Base-by-base conservation (phyloP, 2,797 vertebrate species). In the Phataginus tricuspis region DNA sequence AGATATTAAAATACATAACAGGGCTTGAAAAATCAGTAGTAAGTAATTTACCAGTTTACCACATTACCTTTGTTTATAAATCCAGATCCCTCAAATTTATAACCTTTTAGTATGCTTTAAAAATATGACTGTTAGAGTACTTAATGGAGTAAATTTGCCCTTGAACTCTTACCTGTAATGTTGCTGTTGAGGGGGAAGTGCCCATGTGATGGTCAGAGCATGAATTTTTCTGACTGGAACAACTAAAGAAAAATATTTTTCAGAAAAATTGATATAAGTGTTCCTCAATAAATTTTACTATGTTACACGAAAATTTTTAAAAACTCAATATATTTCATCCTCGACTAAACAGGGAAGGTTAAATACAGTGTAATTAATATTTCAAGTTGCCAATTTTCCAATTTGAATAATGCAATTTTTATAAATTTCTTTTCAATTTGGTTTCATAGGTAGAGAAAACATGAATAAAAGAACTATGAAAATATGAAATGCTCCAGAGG, bases 161-260 rank as follows among this genome's bases (percentile, higher is more conserved):
- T 71, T 89, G 15, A 92, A 66, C 5, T 89, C 29, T 72, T 97
- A 99, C 99, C 99, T 99, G 99, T 99, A 99, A 98, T 99, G 98
- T 82, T 99, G 98, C 34, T 99, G 99, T 95, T 99, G 99, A 10
- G 99, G 99, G 0, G 99, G 99, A 80, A 99, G 99, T 2, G 99
- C 99, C 99, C 99, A 99, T 85, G 99, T 99, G 98, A 99, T 99
- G 96, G 98, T 99, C 98, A 99, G 92, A 92, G 99, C 99, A 71
- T 99, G 99, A 95, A 99, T 99, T 93, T 99, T 99, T 98, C 99
- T 99, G 97, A 99, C 99, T 78, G 99, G 99, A 98, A 99, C 98
- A 98, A 99, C 99, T 99, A 98, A 75, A 98, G 91, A 97, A 98
- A 97, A 77, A 98, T 72, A 59, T 66, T 95, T 96, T 96, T 86